Base-by-base conservation (phyloP, 1,140 invertebrate species). In the Lasioglossum baleicum region DNA sequence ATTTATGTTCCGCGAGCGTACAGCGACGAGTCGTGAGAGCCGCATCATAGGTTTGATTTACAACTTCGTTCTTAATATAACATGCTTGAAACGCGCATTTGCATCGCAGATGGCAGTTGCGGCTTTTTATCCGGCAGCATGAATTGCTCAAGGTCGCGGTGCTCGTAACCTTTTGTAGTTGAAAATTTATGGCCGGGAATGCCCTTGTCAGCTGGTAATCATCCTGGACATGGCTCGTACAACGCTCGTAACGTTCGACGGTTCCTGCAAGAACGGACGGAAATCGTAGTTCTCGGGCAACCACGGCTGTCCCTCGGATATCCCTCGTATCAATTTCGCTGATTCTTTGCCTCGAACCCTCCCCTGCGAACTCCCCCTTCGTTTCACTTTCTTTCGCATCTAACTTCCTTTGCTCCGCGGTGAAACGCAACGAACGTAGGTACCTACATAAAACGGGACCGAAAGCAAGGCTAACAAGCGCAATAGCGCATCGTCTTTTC, bases 181-280 rank as follows among this genome's bases (percentile, higher is more conserved):
- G 77, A 67, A 80, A 80, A 74, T 74, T 80, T 80, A 80, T 80
- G 15, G 64, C 77, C 77, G 53, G 53, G 11, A 35, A 61, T 65
- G 71, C 63, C 77, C 77, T 80, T 80, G 77, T 80, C 77, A 81
- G 75, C 61, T 76, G 63, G 80, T 71, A 77, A 81, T 81, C 80
- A 70, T 56, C 51, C 40, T n/a, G 51, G 71, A 51, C 73, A 53
- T 0, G 51, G 63, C 13, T 26, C 69, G 17, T 35, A 31, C 22
- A 65, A 10, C 51, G 76, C 66, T 74, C 64, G 70, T 72, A 66
- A 63, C 26, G 75, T 64, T 78, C 76, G 65, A 73, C 13, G 48
- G 68, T 79, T 79, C 48, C 69, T 17, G 17, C 51, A 15, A 53
- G 17, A 53, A 53, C 15, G 51, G 17, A 53, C 51, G 17, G 6